Base-by-base conservation (phyloP, 2,797 vertebrate species). In the Amniataba percoides region DNA sequence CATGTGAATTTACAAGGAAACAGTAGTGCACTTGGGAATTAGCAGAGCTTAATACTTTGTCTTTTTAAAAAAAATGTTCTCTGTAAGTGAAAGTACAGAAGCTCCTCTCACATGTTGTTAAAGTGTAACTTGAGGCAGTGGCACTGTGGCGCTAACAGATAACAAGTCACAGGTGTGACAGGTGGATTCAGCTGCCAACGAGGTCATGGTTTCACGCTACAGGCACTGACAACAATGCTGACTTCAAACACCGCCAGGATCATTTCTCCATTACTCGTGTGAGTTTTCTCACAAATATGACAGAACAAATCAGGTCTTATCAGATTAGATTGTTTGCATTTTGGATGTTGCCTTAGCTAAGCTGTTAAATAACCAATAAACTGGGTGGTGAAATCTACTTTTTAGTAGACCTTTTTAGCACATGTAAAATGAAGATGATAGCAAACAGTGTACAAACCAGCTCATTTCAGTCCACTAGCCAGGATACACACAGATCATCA, bases 141-240 rank as follows among this genome's bases (percentile, higher is more conserved):
- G 31, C 18, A 19, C 21, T 57, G 65, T n/a, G 45, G 40, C 59
- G 34, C 40, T 65, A 46, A 67, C 49, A 61, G 81, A 77, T 83
- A 80, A 88, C 61, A 56, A 75, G 60, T 23, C 76, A 82, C 87
- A 91, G 86, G 89, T 89, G 90, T 68, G 73, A 87, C 84, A 85
- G 91, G 88, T 92, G 90, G 31, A 48, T 80, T 9, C 49, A 42
- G 15, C 66, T 62, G 39, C 36, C 36, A 78, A 49, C 19, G 9
- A 74, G 63, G 45, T 85, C 68, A 36, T 11, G 16, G 68, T 68
- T 51, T 87, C 71, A 74, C 73, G 56, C 52, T 13, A 0, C 4
- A 64, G 58, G 48, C 63, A 36, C 1, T 12, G 31, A 73, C 66
- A 78, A 65, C 72, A 74, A 40, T 21, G 52, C 48, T 46, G 16